Conservation (phyloP, 2,797 vertebrate genomes). For the Morus bassanus region DNA sequence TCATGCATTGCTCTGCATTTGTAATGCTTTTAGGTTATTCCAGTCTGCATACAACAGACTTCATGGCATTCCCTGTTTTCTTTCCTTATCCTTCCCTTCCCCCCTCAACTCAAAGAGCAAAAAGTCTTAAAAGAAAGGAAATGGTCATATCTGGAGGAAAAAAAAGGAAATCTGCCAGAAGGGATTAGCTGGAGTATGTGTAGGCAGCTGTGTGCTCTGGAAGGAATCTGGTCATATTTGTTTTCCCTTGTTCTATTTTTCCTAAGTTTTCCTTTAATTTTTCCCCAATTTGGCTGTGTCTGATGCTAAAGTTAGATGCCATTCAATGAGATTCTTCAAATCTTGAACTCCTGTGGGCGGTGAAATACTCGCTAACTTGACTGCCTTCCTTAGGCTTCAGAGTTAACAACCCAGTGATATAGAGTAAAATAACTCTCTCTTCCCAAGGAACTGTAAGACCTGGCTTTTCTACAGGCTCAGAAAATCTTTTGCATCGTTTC, state of each 20-base stretch:
- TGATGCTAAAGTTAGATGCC: background rate
- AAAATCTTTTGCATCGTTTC: background rate
- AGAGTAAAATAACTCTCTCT: background rate
- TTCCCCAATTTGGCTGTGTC: background rate
- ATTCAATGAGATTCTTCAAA: background rate
- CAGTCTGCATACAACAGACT: background rate
- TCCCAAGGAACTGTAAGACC: background rate
- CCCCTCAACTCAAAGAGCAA: background rate
- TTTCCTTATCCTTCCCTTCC: background rate
- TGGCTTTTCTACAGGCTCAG: background rate
- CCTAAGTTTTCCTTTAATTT: background rate
- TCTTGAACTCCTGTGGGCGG: background rate
- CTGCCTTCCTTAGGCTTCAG: background rate
- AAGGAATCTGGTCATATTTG: background rate
- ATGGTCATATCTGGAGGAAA: background rate
- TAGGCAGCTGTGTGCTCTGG: background rate
- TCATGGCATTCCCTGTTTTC: background rate
- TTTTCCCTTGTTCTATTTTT: constrained; percentile 20
- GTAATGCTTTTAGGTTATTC: background rate
- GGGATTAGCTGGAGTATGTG: background rate
- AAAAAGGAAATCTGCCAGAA: background rate
- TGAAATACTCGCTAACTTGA: background rate
- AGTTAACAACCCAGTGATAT: background rate
- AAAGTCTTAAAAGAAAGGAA: background rate
- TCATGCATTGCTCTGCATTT: background rate